Evolutionary conservation across 2,888 invertebrate genomes (phyloP).

Genomic region (Tetheella fluctuosa): DNA sequence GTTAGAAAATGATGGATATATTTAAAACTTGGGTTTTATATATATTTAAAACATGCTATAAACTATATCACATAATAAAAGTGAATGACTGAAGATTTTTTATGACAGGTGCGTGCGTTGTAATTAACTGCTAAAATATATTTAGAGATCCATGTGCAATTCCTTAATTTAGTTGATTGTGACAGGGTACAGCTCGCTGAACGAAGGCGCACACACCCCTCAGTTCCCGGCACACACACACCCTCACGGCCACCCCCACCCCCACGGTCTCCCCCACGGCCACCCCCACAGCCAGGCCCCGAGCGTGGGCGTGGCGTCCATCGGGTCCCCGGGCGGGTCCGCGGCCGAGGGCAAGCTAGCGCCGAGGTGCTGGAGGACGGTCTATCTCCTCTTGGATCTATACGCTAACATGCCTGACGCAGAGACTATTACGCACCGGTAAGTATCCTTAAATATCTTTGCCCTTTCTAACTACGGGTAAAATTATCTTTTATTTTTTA

Average conservation of each 20-base stretch:
- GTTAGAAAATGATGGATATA: too few relatives aligned
- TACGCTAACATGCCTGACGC: slow-evolving; percentile 98
- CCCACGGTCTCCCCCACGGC: slow-evolving; percentile 17
- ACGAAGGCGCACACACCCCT: slow-evolving; percentile 89
- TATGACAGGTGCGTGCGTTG: too few relatives aligned
- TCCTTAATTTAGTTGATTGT: not conserved
- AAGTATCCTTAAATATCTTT: not conserved
- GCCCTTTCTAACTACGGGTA: too few relatives aligned
- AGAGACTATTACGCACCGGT: slow-evolving; percentile 93
- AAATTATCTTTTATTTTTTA: too few relatives aligned
- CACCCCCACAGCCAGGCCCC: not conserved
- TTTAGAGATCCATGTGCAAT: not conserved
- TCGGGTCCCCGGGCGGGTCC: slow-evolving; percentile 28
- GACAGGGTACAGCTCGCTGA: slow-evolving; percentile 91
- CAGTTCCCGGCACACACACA: slow-evolving; percentile 62
- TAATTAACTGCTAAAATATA: too few relatives aligned
- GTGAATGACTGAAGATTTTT: too few relatives aligned
- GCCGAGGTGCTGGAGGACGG: slow-evolving; percentile 97
- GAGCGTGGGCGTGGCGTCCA: slow-evolving; percentile 5
- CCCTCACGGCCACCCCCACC: slow-evolving; percentile 11
- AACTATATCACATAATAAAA: too few relatives aligned
- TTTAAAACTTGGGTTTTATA: too few relatives aligned
- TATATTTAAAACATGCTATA: too few relatives aligned
- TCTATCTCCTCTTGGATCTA: slow-evolving; percentile 95
- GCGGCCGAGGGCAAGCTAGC: slow-evolving; percentile 84